Percentiles rank a stretch among this genome's conserved stretches.
These are phyloP conservation scores for Priocnemis perturbator DNA, from an alignment of 2,888 invertebrate species.

Conservation along the genomic window DNA sequence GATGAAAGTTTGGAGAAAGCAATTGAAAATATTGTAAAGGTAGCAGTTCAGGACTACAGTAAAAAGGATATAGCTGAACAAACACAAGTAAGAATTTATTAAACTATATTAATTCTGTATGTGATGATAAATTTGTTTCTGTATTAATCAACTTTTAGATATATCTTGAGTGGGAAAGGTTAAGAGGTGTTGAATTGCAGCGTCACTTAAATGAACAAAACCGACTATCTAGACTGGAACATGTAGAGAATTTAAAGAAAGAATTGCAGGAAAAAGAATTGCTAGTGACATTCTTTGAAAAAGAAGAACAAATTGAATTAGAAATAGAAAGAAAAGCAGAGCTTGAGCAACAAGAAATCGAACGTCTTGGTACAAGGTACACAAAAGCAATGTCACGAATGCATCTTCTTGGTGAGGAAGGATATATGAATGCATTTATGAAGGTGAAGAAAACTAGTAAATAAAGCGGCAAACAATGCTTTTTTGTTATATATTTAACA, in stretches of 20 bases:
- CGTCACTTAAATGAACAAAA: constrained; percentile 77
- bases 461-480: neutral
- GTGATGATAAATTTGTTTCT: constrained; percentile 6
- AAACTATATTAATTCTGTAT: neutral
- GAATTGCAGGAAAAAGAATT: constrained; percentile 80
- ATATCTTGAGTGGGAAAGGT: constrained; percentile 79
- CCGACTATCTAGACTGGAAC: constrained; percentile 75
- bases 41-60: constrained; percentile 78
- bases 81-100: constrained; percentile 72
- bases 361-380: constrained; percentile 4
- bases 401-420: constrained; percentile 75
- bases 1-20: constrained; percentile 74
- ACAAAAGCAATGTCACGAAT: constrained; percentile 18
- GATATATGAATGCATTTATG: constrained; percentile 75
- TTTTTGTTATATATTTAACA: constrained; percentile 13
- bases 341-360: constrained; percentile 70
- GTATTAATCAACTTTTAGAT: constrained; percentile 71
- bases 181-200: constrained; percentile 73
- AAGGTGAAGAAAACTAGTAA: neutral
- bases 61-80: constrained; percentile 80
- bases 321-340: constrained; percentile 78
- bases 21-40: constrained; percentile 77
- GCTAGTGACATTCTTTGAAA: constrained; percentile 84
- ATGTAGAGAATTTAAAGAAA: constrained; percentile 80
- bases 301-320: constrained; percentile 85